Percentiles rank a stretch among this genome's conserved stretches.
These are phyloP conservation scores for Epinotia nisella DNA, from an alignment of 2,888 invertebrate species.

Conservation along the genomic window DNA sequence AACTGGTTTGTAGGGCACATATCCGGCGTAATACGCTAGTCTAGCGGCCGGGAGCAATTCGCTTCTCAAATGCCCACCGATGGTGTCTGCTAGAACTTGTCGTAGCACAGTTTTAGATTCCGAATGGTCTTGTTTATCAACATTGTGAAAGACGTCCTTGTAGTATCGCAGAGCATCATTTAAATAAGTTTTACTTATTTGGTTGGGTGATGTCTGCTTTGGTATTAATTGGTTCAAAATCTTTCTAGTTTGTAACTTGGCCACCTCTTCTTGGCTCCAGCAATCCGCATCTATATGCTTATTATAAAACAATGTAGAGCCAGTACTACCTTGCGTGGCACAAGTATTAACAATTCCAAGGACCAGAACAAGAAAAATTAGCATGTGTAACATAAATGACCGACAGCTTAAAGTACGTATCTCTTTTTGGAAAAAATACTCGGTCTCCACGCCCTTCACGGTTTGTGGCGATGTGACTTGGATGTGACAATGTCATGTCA, in stretches of 20 bases:
- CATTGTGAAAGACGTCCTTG: constrained; percentile 57
- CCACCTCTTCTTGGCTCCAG: constrained; percentile 70
- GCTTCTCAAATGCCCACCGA: constrained; percentile 71
- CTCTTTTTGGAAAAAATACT: constrained; percentile 2
- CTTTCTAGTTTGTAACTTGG: constrained; percentile 68
- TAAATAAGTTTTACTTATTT: constrained; percentile 64
- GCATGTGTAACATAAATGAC: constrained; percentile 54
- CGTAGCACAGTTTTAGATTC: constrained; percentile 58
- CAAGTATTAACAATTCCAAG: constrained; percentile 55
- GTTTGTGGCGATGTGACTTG: not conserved
- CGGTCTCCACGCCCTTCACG: constrained; percentile 3
- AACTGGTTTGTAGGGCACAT: constrained; percentile 67
- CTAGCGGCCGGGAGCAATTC: constrained; percentile 72
- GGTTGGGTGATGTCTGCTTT: constrained; percentile 59
- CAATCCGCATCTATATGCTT: constrained; percentile 57
- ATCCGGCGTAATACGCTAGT: constrained; percentile 77
- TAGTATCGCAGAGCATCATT: constrained; percentile 65
- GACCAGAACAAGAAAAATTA: constrained; percentile 63
- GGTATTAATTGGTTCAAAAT: constrained; percentile 68
- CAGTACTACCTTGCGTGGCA: constrained; percentile 59
- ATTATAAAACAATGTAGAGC: constrained; percentile 69
- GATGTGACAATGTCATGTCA: not conserved
- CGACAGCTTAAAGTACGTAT: constrained; percentile 1
- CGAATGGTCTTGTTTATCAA: constrained; percentile 54
- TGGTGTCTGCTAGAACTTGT: constrained; percentile 69